Conservation (phyloP, 23 tunicate genomes). For the Styela plicata region DNA sequence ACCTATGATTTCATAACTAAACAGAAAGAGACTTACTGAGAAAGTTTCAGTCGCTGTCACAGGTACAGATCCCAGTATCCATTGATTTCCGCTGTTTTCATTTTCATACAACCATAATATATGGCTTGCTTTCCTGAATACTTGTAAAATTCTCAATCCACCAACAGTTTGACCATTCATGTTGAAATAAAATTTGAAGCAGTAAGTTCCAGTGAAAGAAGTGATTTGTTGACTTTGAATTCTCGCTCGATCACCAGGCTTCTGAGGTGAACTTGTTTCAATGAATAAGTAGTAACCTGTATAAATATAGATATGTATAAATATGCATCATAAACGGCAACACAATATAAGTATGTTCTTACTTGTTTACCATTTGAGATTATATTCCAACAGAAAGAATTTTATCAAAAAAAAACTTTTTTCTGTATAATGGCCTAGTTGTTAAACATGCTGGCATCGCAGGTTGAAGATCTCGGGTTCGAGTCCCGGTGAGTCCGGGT, state of each 20-base stretch:
- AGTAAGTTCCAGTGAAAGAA: background rate
- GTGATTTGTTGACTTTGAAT: constrained; percentile 19
- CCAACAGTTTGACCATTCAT: constrained; percentile 34
- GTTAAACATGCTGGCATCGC: no score
- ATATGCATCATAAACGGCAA: background rate
- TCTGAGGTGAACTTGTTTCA: constrained; percentile 21
- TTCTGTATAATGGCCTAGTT: no score
- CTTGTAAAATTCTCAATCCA: constrained; percentile 23
- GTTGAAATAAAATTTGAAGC: constrained; percentile 45
- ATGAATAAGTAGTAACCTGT: constrained; percentile 40
- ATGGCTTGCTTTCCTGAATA: constrained; percentile 1
- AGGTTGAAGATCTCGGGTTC: no score
- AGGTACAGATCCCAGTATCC: constrained; percentile 45
- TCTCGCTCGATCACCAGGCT: constrained; percentile 23
- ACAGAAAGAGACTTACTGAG: constrained; percentile 17
- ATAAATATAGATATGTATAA: background rate
- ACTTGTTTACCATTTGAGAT: no score
- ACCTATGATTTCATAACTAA: no score
- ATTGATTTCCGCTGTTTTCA: constrained; percentile 2
- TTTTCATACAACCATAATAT: constrained; percentile 33
- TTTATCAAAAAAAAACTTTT: no score
- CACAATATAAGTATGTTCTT: no score
- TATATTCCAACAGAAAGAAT: no score
- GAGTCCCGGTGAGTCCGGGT: no score
- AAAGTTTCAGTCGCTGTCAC: constrained; percentile 14